Evolutionary conservation across 2,797 vertebrate genomes (phyloP).

Genomic region (Muraenolepis orangiensis): DNA sequence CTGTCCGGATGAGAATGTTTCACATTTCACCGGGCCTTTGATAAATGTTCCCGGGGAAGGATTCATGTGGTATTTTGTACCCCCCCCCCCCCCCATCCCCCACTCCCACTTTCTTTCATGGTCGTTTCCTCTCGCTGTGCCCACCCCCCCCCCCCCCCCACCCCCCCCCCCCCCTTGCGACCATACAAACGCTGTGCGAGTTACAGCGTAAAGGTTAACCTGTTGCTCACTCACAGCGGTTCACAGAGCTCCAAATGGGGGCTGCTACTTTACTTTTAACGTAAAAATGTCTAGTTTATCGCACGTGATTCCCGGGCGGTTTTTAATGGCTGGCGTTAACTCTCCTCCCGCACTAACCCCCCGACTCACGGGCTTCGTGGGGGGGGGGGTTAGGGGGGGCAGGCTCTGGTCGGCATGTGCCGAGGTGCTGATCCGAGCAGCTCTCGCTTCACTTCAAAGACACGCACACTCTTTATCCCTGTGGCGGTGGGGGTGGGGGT

Average conservation of each 20-base stretch:
- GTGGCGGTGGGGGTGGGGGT: background rate
- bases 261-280: background rate
- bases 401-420: constrained; percentile 33
- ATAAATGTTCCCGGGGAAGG: background rate
- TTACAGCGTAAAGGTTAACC: background rate
- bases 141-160: background rate
- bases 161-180: background rate
- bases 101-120: background rate
- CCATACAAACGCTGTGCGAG: background rate
- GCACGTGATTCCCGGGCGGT: constrained; percentile 32
- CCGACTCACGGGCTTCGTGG: constrained; percentile 30
- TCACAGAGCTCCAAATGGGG: no score
- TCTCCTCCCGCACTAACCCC: constrained; percentile 23
- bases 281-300: constrained; percentile 12
- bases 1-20: background rate
- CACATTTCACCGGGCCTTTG: background rate
- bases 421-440: constrained; percentile 37
- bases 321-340: constrained; percentile 40
- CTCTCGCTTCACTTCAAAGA: constrained; percentile 54
- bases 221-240: background rate
- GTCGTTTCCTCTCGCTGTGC: no score
- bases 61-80: background rate
- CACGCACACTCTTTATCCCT: constrained; percentile 36
- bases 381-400: no score
- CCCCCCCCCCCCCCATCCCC: background rate